Base-by-base conservation (phyloP, 2,888 invertebrate species). In the Trachelus troglodyta region DNA sequence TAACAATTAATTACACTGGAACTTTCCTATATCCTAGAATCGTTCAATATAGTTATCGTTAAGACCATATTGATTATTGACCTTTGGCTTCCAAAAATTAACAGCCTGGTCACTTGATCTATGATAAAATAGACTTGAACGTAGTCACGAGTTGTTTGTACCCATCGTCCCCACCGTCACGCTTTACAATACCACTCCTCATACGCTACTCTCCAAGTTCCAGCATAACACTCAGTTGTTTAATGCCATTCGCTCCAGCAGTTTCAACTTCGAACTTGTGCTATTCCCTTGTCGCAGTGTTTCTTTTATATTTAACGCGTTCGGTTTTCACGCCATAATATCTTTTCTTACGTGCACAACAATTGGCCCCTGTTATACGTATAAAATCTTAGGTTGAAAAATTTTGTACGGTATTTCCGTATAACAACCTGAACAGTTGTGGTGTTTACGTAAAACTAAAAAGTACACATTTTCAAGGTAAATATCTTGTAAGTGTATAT, bases 161-260 rank as follows among this genome's bases (percentile, higher is more conserved):
- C 83, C 76, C 80, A 79, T 77, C 76, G 74, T 78, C 79, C 79
- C 79, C 77, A 73, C 76, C 69, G 75, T 75, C 79, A 75, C 79
- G 80, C 78, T 81, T 76, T 74, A 81, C 81, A 84, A 84, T 81
- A 84, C 83, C 82, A 79, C 82, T 83, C 82, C 85, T 81, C 82
- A 81, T 81, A 77, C 79, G 80, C 79, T 80, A 76, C 84, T 84
- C 85, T 85, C 83, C 81, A 83, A 83, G 84, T 81, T 87, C 85
- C 84, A 83, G 85, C 83, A 79, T 85, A 87, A 88, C 85, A 87
- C 84, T 87, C 87, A 83, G 86, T 88, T 88, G 88, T 89, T 88
- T 88, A 88, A 89, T 89, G 85, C 84, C 85, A 82, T 82, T 87
- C 86, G 85, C 83, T 84, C 80, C 83, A 80, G 82, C 84, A 83